Base-by-base conservation (phyloP, 2,797 vertebrate genomes). In the Caiman crocodilus region DNA sequence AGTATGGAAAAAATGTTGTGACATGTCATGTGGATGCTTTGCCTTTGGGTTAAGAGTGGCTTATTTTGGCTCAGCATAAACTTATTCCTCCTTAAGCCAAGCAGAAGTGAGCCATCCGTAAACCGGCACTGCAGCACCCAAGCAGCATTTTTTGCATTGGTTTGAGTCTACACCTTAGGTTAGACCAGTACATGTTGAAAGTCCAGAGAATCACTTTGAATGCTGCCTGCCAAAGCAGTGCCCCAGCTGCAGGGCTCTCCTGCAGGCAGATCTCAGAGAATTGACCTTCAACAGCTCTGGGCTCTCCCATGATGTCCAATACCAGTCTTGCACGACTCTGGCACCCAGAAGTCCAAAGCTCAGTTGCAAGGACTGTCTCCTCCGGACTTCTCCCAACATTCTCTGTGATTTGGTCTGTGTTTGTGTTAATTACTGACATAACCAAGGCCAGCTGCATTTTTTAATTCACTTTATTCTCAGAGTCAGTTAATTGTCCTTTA, bases 231-330 rank as follows among this genome's bases (percentile, higher is more conserved):
- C 26, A 42, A 42, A 87, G 80, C 75, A 0, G 2, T 25, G 74
- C 32, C 67, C 32, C 6, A 76, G 42, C 0, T 18, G 67, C 55
- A 5, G 21, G 26, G 73, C 73, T 2, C 26, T 50, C 55, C 0
- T 18, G 50, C 7, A 69, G 82, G 65, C 7, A 28, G 14, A 55
- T 0, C 20, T 13, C 63, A 0, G 1, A 35, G 2, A 2, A 42
- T 67, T 71, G 61, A 8, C 55, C 7, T 1, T 0, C 12, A 56
- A 3, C n/a, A 0, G n/a, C 2, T 12, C 65, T 1, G 1, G 7
- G 59, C 67, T 32, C 35, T 30, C 21, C 1, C 7, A 50, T 20
- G 20, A 57, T 18, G 2, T 17, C 50, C 32, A 50, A 56, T 64
- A 26, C 78, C 21, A 14, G 21, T 58, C 74, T 58, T 17, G 16